Base-by-base conservation (phyloP, 2,888 invertebrate genomes). In the Didymodactylos carnosus region DNA sequence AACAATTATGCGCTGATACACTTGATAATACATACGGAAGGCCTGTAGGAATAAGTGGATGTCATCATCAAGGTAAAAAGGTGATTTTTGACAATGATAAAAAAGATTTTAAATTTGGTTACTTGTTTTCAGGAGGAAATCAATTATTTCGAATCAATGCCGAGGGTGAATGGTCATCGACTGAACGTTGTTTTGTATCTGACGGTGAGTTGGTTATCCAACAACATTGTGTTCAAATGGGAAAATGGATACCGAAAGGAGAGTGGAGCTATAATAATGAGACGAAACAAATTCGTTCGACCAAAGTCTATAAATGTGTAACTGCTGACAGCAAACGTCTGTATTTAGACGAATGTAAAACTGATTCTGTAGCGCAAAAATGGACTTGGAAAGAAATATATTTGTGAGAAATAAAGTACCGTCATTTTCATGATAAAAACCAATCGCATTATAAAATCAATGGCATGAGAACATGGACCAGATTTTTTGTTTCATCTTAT, bases 181-280 rank as follows among this genome's bases (percentile, higher is more conserved):
- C 97, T 39, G 98, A 98, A 84, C 88, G 97, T 69, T 98, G 98
- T 81, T 88, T 97, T 14, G 92, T 93, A 80, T 91, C 91, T 0
- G 91, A 91, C 82, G 78, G 79, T 35, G 86, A 88, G 0, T 90
- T 90, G 80, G 90, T 89, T 51, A 87, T 94, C 23, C 92, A 92
- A 83, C 27, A 35, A 62, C 53, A 62, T 62, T 62, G 53, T 62
- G 53, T 62, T 29, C 53, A 62, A 62, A 62, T 35, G 53, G 19
- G 94, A 92, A 2, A 90, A 92, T 80, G 97, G 97, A 0, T 93
- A 92, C 75, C 75, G 14, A 46, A 49, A 49, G 75, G 75, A 8
- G 72, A 72, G 0, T 98, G 95, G 95, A 87, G 89, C 80, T 95
- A 90, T 81, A 90, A 93, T 79, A 77, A 78, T 11, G 78, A 79